Evolutionary conservation across 2,113 vertebrate species (phyloP), one percentile per base, ranked within the genome.

Genomic region (Entomyzon cyanotis): DNA sequence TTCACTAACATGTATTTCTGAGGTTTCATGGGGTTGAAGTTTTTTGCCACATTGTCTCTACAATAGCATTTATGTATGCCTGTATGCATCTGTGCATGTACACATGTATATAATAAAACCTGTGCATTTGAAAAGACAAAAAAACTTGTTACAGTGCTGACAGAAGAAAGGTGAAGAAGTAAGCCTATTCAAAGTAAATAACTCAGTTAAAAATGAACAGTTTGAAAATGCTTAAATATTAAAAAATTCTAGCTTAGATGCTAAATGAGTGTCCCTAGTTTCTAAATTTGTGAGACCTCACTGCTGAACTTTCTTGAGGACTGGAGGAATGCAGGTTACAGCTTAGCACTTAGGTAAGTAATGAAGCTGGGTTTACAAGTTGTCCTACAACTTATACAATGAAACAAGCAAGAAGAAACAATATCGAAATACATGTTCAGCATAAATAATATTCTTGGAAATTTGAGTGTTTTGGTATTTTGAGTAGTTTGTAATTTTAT

Each of bases 301-400:
- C 24, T 68, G 4, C 59, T 69, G 59, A 15, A 37, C n/a, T n/a
- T 77, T 67, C 22, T 58, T 77, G 41, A 60, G 50, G 30, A 23
- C 37, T 46, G 39, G 17, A 63, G 18, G 37, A 41, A 37, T 74
- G 41, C 21, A 65, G 8, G 81, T 95, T 69, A 33, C 30, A 44
- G 1, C 21, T 18, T 31, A 50, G 41, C n/a, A 22, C 20, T 69
- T 73, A 9, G 0, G 0, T 68, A 33, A 73, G 30, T 28, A 22
- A 20, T 91, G 8, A 52, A 35, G 19, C 37, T 86, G 14, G 23
- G 31, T 74, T 92, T 92, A 23, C 4, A 10, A 56, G 15, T 42
- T 76, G 63, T 56, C 56, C 49, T 39, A 62, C 20, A 47, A 21
- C 24, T 84, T 84, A 27, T 42, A 4, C 31, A 15, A 7, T 42